Conservation (phyloP, 2,797 vertebrate species). For the Tarsius wallacei region DNA sequence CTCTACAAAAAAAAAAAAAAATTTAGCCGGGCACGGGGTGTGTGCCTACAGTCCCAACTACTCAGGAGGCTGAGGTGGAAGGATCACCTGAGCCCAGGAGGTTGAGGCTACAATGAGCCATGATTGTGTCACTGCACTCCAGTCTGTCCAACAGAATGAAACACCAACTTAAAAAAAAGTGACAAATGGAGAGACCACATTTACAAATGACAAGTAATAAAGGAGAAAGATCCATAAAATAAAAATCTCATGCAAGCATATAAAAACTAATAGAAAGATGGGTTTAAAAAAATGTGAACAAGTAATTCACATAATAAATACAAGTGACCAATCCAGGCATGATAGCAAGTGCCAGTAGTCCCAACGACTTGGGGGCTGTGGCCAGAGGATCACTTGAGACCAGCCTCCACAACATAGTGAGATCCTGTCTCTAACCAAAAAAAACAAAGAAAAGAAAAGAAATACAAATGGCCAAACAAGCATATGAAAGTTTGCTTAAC, state of each 20-base stretch:
- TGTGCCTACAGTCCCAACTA: too few species aligned
- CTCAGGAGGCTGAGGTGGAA: too few species aligned
- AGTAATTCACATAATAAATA: conserved; percentile 30
- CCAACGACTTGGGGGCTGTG: background rate
- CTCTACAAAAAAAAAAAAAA: too few species aligned
- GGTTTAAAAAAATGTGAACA: background rate
- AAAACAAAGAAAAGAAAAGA: background rate
- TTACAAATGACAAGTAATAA: conserved; percentile 22
- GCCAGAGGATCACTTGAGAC: background rate
- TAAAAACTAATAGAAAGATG: background rate
- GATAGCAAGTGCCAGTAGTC: too few species aligned
- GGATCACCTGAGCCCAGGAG: too few species aligned
- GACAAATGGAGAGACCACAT: background rate
- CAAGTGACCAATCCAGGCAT: background rate
- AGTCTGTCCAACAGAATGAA: too few species aligned
- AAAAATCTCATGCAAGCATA: background rate
- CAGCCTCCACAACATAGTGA: background rate
- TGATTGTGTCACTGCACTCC: too few species aligned
- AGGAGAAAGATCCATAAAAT: background rate
- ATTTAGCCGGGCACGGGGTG: too few species aligned
- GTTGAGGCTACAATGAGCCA: too few species aligned
- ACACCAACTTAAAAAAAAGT: background rate
- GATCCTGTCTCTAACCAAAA: background rate
- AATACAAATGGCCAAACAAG: background rate
- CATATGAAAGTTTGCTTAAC: background rate